These are phyloP conservation scores for Cherax destructor DNA, from an alignment of 1,140 invertebrate species.

Conservation along the genomic window DNA sequence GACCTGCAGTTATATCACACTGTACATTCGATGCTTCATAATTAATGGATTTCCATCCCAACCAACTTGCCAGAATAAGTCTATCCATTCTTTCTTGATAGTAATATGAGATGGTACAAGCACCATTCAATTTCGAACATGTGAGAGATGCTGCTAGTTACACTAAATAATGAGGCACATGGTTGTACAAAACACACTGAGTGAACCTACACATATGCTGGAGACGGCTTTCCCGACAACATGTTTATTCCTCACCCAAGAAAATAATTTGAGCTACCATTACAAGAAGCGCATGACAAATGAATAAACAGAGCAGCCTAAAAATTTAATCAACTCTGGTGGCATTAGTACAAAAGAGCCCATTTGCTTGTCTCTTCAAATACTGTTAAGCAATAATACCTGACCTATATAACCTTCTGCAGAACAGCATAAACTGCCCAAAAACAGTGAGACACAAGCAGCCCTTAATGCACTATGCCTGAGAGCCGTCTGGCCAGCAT, in stretches of 20 bases:
- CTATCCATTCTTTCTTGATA: slow-evolving; percentile 41
- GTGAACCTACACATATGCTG: slow-evolving; percentile 62
- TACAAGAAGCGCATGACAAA: slow-evolving; percentile 27
- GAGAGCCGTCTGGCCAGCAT: slow-evolving; percentile 59
- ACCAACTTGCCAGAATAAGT: slow-evolving; percentile 8
- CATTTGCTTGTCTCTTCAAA: background rate
- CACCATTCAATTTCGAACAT: slow-evolving; percentile 64
- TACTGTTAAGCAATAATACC: background rate
- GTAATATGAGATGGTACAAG: slow-evolving; percentile 42
- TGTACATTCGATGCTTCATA: slow-evolving; percentile 54
- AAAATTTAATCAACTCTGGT: background rate
- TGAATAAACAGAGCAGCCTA: slow-evolving; percentile 31
- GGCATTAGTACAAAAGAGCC: background rate
- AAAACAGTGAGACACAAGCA: background rate
- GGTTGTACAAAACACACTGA: slow-evolving; percentile 69
- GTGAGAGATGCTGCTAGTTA: slow-evolving; percentile 68
- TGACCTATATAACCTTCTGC: background rate
- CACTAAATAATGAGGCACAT: slow-evolving; percentile 71
- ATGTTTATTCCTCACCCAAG: background rate
- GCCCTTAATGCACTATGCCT: slow-evolving; percentile 13
- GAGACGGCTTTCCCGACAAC: slow-evolving; percentile 33
- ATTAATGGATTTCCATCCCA: slow-evolving; percentile 3
- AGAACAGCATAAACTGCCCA: background rate
- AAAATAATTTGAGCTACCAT: slow-evolving; percentile 11
- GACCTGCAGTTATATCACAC: slow-evolving; percentile 51